Evolutionary conservation across 2,113 vertebrate species (phyloP).

Genomic region (Saimiri boliviensis): DNA sequence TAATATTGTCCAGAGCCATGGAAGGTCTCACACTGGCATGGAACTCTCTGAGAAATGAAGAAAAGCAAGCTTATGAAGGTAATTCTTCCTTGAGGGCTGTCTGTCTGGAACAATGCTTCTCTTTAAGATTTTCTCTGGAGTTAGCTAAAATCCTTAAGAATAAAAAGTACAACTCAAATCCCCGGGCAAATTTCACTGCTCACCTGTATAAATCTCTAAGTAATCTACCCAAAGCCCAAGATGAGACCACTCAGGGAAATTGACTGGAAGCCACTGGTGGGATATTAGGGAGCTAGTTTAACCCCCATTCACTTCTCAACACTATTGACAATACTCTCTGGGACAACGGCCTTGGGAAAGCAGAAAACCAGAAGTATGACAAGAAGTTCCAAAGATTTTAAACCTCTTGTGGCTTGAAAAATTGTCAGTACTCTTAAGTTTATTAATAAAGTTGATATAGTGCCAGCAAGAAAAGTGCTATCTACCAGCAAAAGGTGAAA

Average conservation of each 20-base stretch:
- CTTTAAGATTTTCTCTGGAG: not conserved
- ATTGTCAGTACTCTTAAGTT: not conserved
- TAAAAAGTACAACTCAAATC: constrained; percentile 51
- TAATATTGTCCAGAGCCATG: not conserved
- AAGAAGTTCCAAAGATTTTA: not conserved
- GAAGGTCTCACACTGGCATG: not conserved
- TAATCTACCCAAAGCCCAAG: not conserved
- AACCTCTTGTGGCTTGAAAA: not conserved
- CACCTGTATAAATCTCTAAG: not conserved
- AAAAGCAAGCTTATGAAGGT: not conserved
- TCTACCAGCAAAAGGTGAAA: not conserved
- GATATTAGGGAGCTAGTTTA: not conserved
- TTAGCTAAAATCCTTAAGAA: not conserved
- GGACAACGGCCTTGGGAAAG: not conserved
- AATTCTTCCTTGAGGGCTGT: not conserved
- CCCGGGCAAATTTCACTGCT: not conserved
- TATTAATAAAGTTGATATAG: not conserved
- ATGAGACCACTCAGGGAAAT: not conserved
- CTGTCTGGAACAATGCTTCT: not conserved
- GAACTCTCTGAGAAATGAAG: not conserved
- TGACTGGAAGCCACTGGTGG: fast-evolving
- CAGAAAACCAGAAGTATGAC: not conserved
- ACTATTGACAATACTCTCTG: not conserved
- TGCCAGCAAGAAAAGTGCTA: not conserved
- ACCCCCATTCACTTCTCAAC: not conserved